phyloP scores from a whole-genome alignment of 2,888 invertebrate genomes.

The Eupithecia tripunctaria region DNA sequence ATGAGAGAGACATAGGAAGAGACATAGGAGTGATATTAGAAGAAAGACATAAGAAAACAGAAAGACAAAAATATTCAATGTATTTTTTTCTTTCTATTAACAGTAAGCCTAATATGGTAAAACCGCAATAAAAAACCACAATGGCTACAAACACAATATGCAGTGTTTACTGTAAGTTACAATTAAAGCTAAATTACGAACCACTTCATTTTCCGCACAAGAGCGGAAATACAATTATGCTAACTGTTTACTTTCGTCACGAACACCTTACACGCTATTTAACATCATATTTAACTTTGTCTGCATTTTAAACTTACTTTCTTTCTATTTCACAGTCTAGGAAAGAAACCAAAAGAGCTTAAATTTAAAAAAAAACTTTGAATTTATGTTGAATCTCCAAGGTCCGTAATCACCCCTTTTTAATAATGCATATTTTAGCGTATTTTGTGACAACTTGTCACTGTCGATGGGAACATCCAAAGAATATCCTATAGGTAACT shows the following conservation, averaged over 20 bases:
- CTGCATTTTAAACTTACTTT: conserved; percentile 2
- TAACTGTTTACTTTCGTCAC: conserved; percentile 40
- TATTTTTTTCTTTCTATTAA: not conserved
- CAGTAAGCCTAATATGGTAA: too few relatives aligned
- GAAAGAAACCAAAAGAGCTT: too few relatives aligned
- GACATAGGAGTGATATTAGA: too few relatives aligned
- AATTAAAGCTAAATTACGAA: conserved; percentile 29
- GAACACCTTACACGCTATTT: conserved; percentile 39
- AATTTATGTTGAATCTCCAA: too few relatives aligned
- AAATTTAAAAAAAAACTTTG: too few relatives aligned
- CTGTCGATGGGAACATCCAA: too few relatives aligned
- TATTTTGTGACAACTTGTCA: too few relatives aligned
- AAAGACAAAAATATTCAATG: not conserved
- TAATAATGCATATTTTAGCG: too few relatives aligned
- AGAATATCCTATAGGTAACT: too few relatives aligned
- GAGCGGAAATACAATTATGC: conserved; percentile 43
- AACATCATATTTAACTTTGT: conserved; percentile 1
- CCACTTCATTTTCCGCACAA: conserved; percentile 34
- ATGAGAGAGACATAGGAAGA: too few relatives aligned
- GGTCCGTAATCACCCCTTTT: too few relatives aligned
- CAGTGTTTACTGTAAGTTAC: conserved; percentile 11
- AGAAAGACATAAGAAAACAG: not conserved
- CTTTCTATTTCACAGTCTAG: not conserved
- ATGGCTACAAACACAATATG: conserved; percentile 6
- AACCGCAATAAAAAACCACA: not conserved